Evolutionary conservation across 2,888 invertebrate genomes (phyloP), one percentile per base, ranked within the genome.

Genomic region (Drosophila kuntzei): DNA sequence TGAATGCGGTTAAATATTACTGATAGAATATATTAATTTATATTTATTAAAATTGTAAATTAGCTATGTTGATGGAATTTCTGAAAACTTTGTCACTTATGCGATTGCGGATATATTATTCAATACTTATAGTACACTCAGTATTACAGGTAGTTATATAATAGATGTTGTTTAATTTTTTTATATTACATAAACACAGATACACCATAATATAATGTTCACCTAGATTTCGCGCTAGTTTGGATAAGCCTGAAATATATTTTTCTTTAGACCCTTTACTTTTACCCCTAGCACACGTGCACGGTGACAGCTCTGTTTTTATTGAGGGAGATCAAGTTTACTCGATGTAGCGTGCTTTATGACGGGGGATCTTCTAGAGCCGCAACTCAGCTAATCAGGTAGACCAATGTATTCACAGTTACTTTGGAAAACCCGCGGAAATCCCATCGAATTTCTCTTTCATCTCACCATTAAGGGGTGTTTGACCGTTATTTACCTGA

Each of bases 401-500:
- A 80, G 53, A 12, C 59, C 29, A 46, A 12, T 43, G 9, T 71
- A 77, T 67, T 77, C 67, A 77, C 44, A 8, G 73, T 20, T 34
- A n/a, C 39, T 50, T 57, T 57, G 80, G 77, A 80, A 77, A 77
- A 71, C 74, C 77, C 77, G 37, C 11, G 77, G 77, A 58, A 77
- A 77, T 80, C 41, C 77, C 77, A 46, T 1, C 3, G 5, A 36
- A 20, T 27, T 58, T 61, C 60, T 77, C 77, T 63, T 77, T 77
- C 80, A 77, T 71, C 37, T 27, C 25, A 25, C 2, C 2, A 3
- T 3, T 9, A 8, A 14, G 27, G 53, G 5, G 22, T 12, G 16
- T 22, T 27, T 8, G 1, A 16, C 25, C 22, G 12, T 32, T 44
- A 49, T 55, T 53, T 70, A 71, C 76, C 76, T 76, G 59, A 3